A percentile compares a stretch with the other conserved stretches of the same genome.
Conservation (phyloP, 1,140 invertebrate species). For the Neotoxoptera formosana region DNA sequence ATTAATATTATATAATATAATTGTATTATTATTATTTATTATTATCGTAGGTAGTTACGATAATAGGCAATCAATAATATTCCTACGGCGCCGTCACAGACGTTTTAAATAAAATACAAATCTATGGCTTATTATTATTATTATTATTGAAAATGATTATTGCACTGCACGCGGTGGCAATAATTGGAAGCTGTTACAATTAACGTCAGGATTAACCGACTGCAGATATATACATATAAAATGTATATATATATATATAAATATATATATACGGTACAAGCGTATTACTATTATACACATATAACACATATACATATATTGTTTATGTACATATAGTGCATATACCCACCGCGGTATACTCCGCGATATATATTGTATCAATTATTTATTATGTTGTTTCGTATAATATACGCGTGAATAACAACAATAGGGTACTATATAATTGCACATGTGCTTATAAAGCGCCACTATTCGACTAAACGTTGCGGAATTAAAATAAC, state of each 20-base stretch:
- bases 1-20: neutral
- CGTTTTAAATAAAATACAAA: neutral
- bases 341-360: neutral
- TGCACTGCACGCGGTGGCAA: neutral
- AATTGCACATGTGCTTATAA: neutral
- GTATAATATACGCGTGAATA: neutral
- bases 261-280: neutral
- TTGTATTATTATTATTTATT: neutral
- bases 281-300: neutral
- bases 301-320: neutral
- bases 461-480: neutral
- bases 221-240: neutral
- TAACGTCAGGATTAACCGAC: neutral
- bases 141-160: neutral
- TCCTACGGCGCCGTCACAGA: neutral
- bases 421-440: neutral
- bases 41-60: neutral
- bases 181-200: neutral
- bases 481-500: neutral
- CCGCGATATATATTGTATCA: neutral
- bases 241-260: neutral
- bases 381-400: slow-evolving; percentile 23
- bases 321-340: neutral
- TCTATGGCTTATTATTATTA: neutral
- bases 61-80: neutral